Base-by-base conservation (phyloP, 2,797 vertebrate species). In the Babyrousa celebensis region DNA sequence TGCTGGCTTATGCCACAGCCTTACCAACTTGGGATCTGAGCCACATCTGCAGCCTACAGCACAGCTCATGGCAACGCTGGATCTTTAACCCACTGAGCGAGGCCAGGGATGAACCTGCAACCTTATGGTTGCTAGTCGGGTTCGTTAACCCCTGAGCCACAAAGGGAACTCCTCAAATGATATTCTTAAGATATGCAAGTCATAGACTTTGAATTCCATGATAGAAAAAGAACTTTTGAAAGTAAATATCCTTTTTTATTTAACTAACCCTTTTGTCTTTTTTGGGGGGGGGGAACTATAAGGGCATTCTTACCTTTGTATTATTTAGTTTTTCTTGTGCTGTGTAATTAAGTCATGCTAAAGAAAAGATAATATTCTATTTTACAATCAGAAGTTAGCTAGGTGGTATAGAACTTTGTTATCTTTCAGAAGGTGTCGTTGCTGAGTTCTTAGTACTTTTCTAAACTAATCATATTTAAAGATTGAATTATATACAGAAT, bases 351-450 rank as follows among this genome's bases (percentile, higher is more conserved):
- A 94, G 4, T 43, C 36, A 27, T 78, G 4, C 52, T 91, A 70
- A 92, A 86, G 88, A 89, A 93, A 79, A 85, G 36, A 52, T 65
- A 77, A 15, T 56, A 43, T 70, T 78, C 21, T 88, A 3, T 94
- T 91, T 96, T 96, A 79, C 12, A 91, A 32, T 74, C 52, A 58
- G n/a, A 94, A 95, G 54, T 92, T 83, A 91, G 23, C 86, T 68
- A 95, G 86, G 85, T 58, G 58, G 20, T 40, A 18, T 14, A 85
- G 27, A 92, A 87, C 48, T 95, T 92, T 36, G 23, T 27, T 52
- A 91, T 32, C 58, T 77, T 80, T 71, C 84, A 89, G 43, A 62
- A 86, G 32, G 25, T 72, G 96, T 85, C 54, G 43, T 15, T 43
- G 21, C 10, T 75, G 40, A 72, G 12, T 85, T 95, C 52, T 72